Evolutionary conservation across 2,113 vertebrate genomes (phyloP), one percentile per base, ranked within the genome.

Genomic region (Calyptomena viridis): DNA sequence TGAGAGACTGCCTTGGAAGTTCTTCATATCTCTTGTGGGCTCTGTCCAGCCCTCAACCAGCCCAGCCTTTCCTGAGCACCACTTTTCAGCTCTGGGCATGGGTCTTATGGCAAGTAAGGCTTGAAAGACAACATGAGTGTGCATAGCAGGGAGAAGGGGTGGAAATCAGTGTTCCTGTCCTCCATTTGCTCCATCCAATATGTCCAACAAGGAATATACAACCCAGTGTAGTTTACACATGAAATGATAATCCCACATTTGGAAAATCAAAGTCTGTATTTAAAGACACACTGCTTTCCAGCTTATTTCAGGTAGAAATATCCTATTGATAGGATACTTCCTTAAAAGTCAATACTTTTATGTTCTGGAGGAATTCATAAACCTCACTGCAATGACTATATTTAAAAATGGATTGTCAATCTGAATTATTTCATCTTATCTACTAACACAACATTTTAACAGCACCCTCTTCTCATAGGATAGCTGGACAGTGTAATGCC

Each of bases 341-440:
- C 66, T 77, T 77, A 84, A 64, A 39, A 75, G 44, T 27, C 37
- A 24, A 15, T 66, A 25, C 23, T 46, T 94, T 24, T 33, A 37
- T 12, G 12, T 44, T 84, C 55, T 62, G 19, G 16, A 73, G 35
- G 39, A 87, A 76, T 39, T 69, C 30, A 28, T 22, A 87, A 85
- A 23, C 50, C 42, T 59, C 67, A 37, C 46, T 85, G 40, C 46
- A 58, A 42, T 21, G 25, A 39, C 39, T 87, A 2, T 5, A 24
- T 21, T 50, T 6, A 58, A 63, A 76, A 87, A 28, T 11, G 28
- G 63, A 25, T 20, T 71, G 63, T 50, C 83, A 89, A 14, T 35
- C 50, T 59, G 76, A 76, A 74, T 84, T 85, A 90, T 88, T 90
- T 71, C 63, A 33, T 67, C 50, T 89, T 74, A 16, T 33, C 72